These are phyloP conservation scores for Lophotriccus pileatus DNA, from an alignment of 2,797 vertebrate genomes.

Conservation along the genomic window DNA sequence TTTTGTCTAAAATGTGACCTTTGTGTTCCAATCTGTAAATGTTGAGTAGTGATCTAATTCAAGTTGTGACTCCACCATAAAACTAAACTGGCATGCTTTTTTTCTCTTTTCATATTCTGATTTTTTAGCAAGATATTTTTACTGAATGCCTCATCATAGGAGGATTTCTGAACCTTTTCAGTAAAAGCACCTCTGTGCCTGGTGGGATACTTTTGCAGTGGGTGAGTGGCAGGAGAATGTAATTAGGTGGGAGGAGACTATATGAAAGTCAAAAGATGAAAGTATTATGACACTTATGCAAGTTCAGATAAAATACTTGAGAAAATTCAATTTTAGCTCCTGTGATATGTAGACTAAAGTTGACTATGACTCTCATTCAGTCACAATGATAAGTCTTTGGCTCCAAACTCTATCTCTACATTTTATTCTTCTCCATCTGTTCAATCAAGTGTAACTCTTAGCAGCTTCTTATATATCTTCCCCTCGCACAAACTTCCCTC, in stretches of 20 bases:
- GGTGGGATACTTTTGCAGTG: neutral
- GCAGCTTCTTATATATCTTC: conserved; percentile 1
- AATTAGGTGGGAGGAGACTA: neutral
- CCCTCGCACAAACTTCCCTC: neutral
- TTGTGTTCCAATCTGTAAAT: neutral
- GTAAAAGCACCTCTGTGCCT: conserved; percentile 18
- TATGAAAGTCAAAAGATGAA: conserved; percentile 44
- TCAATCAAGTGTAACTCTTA: neutral
- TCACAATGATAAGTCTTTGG: conserved; percentile 20
- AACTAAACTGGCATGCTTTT: accelerated
- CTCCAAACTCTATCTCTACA: neutral
- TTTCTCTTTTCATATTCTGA: neutral
- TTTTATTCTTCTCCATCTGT: conserved; percentile 40
- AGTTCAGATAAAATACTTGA: conserved; percentile 36
- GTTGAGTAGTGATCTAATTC: neutral
- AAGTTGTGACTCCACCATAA: neutral
- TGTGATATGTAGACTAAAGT: conserved; percentile 26
- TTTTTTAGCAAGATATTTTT: neutral
- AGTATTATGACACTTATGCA: conserved; percentile 42
- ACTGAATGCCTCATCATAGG: neutral
- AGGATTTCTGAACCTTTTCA: conserved; percentile 8
- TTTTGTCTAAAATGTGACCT: neutral
- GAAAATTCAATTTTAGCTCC: conserved; percentile 36
- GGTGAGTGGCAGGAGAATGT: conserved; percentile 17
- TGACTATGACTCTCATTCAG: conserved; percentile 35